These are phyloP conservation scores for Cathartes aura DNA, from an alignment of 2,113 vertebrate genomes.

Conservation along the genomic window DNA sequence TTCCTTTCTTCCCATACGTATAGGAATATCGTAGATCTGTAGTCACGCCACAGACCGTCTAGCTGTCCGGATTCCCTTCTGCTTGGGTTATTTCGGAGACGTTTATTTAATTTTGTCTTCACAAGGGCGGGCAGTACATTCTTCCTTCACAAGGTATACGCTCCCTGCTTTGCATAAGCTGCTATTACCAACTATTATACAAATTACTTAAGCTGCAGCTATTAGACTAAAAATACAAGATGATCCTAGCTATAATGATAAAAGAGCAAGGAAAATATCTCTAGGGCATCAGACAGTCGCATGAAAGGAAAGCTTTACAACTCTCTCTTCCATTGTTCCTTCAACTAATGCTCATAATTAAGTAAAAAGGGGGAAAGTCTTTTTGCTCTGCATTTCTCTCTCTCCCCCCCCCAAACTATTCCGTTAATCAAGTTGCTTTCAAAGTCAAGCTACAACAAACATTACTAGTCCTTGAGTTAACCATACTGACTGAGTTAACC, in stretches of 20 bases:
- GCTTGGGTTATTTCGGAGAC: background rate
- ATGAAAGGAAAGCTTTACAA: background rate
- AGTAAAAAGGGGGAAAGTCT: background rate
- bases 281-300: background rate
- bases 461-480: background rate
- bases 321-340: background rate
- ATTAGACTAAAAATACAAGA: background rate
- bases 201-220: conserved; percentile 5
- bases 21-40: fast-evolving
- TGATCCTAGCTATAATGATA: background rate
- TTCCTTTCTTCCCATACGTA: fast-evolving
- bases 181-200: background rate
- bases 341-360: background rate
- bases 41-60: fast-evolving
- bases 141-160: background rate
- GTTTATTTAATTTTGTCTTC: background rate
- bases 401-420: background rate
- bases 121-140: background rate
- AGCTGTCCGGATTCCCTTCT: background rate
- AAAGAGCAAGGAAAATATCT: background rate
- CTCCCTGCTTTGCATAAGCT: background rate
- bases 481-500: too few relatives aligned
- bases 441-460: background rate
- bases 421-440: background rate
- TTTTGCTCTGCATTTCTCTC: background rate